phyloP scores from a whole-genome alignment of 2,113 vertebrate species.

The Leptodactylus fuscus region DNA sequence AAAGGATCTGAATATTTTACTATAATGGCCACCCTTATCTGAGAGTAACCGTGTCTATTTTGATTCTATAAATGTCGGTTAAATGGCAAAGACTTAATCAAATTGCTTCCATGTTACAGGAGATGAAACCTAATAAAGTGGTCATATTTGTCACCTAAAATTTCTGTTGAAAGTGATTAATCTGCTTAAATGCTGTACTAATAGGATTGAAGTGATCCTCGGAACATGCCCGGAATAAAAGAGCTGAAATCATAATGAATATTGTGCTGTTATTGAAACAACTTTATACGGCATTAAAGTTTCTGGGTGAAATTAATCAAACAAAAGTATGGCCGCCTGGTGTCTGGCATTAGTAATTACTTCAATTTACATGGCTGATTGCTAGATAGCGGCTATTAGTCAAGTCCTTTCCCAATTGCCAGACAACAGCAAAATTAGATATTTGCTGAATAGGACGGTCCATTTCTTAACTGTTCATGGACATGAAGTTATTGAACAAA shows the following conservation, averaged over 20 bases:
- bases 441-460: conserved; percentile 17
- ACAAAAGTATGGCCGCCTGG: conserved; percentile 26
- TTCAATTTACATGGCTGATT: conserved; percentile 47
- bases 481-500: not conserved
- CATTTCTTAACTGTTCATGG: not conserved
- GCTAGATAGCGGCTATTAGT: conserved; percentile 51
- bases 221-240: conserved; percentile 28
- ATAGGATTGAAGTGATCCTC: conserved; percentile 39
- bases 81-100: conserved; percentile 18
- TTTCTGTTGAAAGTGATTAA: conserved; percentile 27
- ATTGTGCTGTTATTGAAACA: conserved; percentile 44
- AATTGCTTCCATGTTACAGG: conserved; percentile 18
- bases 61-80: not conserved
- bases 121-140: conserved; percentile 42
- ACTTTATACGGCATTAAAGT: conserved; percentile 43
- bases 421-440: conserved; percentile 37
- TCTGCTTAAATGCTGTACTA: conserved; percentile 12
- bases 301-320: conserved; percentile 50
- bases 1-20: not conserved
- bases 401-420: conserved; percentile 43
- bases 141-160: conserved; percentile 47
- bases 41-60: not conserved
- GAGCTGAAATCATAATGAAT: conserved; percentile 41
- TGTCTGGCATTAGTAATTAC: conserved; percentile 54
- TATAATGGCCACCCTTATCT: not conserved